Evolutionary conservation across 2,888 invertebrate species (phyloP).

Genomic region (Ochropleura plecta): DNA sequence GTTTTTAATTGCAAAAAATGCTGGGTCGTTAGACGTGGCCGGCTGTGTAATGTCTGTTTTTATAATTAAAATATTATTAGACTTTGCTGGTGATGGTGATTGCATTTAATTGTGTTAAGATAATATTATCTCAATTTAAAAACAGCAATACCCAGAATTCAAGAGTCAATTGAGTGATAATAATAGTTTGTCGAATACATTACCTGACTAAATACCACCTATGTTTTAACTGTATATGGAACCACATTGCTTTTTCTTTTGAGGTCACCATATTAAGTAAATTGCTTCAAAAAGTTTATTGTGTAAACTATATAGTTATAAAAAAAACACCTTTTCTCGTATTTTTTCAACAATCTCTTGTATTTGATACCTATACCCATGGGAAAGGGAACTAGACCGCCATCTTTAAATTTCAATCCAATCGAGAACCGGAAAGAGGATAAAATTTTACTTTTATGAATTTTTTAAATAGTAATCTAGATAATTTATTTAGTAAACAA

Average conservation of each 20-base stretch:
- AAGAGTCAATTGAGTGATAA: slow-evolving; percentile 1
- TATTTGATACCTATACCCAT: too few relatives aligned
- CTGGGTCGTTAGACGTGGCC: slow-evolving; percentile 28
- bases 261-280: too few relatives aligned
- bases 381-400: too few relatives aligned
- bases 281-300: too few relatives aligned
- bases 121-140: slow-evolving; percentile 15
- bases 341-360: too few relatives aligned
- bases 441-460: too few relatives aligned
- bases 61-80: slow-evolving; percentile 1
- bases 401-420: too few relatives aligned
- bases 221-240: neutral
- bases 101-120: slow-evolving; percentile 20
- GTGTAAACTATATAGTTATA: too few relatives aligned
- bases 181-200: neutral
- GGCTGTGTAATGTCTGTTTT: slow-evolving; percentile 41
- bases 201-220: neutral
- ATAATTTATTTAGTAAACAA: too few relatives aligned
- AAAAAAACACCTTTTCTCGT: too few relatives aligned
- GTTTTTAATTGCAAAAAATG: slow-evolving; percentile 32
- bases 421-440: too few relatives aligned
- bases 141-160: neutral
- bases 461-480: too few relatives aligned
- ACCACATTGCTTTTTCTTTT: neutral
- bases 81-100: neutral